Evolutionary conservation across 2,113 vertebrate genomes (phyloP).

Genomic region (Parotia lawesii): DNA sequence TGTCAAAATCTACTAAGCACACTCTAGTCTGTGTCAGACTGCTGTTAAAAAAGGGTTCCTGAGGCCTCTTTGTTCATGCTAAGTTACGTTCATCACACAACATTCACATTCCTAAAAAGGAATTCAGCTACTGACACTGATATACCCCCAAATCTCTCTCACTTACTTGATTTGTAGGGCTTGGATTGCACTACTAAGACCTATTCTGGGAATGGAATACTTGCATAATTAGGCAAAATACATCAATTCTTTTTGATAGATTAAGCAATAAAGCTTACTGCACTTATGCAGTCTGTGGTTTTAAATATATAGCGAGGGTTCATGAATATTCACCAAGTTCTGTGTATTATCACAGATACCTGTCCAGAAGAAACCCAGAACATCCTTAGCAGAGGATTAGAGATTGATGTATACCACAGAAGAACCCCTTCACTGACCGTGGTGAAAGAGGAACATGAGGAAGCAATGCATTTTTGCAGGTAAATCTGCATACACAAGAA

Average conservation of each 20-base stretch:
- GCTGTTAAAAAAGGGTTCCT: not conserved
- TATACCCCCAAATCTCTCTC: not conserved
- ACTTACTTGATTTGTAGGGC: not conserved
- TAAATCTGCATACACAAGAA: not conserved
- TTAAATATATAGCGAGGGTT: not conserved
- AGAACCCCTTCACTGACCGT: not conserved
- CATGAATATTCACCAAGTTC: not conserved
- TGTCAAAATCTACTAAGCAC: not conserved
- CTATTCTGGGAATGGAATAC: not conserved
- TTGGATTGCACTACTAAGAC: not conserved
- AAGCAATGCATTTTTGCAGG: constrained; percentile 49
- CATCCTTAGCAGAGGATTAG: not conserved
- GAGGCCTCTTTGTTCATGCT: not conserved
- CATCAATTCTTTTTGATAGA: not conserved
- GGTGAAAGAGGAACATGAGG: constrained; percentile 44
- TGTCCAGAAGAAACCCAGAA: not conserved
- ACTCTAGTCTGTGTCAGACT: not conserved
- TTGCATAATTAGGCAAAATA: not conserved
- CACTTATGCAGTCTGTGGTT: not conserved
- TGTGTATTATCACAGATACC: not conserved
- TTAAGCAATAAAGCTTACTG: not conserved
- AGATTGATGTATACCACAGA: not conserved
- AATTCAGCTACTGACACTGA: not conserved
- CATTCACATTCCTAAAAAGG: not conserved
- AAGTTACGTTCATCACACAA: rapidly evolving